These are phyloP conservation scores for Drosophila paranaensis DNA, from an alignment of 2,888 invertebrate genomes.

Conservation along the genomic window DNA sequence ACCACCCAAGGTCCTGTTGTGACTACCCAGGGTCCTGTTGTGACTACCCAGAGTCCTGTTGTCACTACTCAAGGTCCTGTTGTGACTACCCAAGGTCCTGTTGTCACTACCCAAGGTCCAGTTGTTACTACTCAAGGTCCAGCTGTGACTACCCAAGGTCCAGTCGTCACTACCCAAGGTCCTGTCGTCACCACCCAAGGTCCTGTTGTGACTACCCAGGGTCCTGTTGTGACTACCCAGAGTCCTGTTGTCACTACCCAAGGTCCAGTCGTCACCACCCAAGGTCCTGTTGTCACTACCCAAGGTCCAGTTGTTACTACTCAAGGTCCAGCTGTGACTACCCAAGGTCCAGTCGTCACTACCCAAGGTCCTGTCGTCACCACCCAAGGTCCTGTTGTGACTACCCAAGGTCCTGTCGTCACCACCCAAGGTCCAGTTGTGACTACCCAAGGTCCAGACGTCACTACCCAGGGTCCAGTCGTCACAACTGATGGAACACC, in stretches of 20 bases:
- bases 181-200: too few relatives aligned
- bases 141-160: neutral
- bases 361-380: conserved; percentile 11
- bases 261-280: neutral
- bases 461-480: neutral
- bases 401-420: neutral
- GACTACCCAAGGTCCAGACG: conserved; percentile 1
- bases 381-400: too few relatives aligned
- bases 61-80: neutral
- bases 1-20: conserved; percentile 5
- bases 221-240: neutral
- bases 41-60: neutral
- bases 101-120: conserved; percentile 1
- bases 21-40: neutral
- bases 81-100: neutral
- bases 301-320: neutral
- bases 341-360: neutral
- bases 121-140: neutral
- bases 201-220: conserved; percentile 1
- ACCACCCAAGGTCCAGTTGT: neutral
- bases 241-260: neutral
- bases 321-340: conserved; percentile 2
- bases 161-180: neutral
- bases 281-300: neutral
- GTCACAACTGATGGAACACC: neutral